Percentiles rank a stretch among this genome's conserved stretches.
These are phyloP conservation scores for Pelecanus crispus DNA, from an alignment of 2,113 vertebrate species.

Conservation along the genomic window DNA sequence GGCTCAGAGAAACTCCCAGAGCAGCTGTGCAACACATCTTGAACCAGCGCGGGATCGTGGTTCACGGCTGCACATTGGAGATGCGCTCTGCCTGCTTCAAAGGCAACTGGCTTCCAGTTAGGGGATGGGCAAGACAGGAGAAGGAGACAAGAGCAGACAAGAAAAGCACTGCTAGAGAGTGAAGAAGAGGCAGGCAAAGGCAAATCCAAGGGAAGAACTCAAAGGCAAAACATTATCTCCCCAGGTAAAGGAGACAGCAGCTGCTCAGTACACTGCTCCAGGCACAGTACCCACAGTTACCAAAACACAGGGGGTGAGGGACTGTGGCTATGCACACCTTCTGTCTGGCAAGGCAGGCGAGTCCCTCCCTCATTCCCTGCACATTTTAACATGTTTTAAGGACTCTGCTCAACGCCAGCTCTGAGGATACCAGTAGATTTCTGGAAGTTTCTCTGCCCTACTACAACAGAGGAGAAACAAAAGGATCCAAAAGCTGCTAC, in stretches of 20 bases:
- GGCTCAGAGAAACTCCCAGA: neutral
- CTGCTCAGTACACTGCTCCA: neutral
- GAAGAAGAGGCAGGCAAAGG: neutral
- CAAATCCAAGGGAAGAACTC: neutral
- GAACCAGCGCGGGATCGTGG: rapidly evolving
- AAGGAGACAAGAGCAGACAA: neutral
- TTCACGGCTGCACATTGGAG: neutral
- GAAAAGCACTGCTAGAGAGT: neutral
- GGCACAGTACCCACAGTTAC: neutral
- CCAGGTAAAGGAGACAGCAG: neutral
- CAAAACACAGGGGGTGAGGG: neutral
- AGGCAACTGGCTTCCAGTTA: neutral
- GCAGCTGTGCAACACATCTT: neutral
- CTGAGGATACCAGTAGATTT: neutral
- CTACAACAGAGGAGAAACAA: neutral
- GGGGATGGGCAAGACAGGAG: neutral
- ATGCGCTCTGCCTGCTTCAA: neutral
- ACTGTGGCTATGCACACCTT: neutral
- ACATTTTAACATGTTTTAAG: neutral
- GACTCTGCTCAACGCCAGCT: neutral
- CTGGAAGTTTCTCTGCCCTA: neutral
- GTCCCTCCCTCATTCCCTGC: neutral
- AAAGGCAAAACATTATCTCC: neutral
- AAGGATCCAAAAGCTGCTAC: neutral
- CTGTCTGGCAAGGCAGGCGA: neutral